phyloP scores from a whole-genome alignment of 2,888 invertebrate species.

The Pycnomerus fuliginosus region DNA sequence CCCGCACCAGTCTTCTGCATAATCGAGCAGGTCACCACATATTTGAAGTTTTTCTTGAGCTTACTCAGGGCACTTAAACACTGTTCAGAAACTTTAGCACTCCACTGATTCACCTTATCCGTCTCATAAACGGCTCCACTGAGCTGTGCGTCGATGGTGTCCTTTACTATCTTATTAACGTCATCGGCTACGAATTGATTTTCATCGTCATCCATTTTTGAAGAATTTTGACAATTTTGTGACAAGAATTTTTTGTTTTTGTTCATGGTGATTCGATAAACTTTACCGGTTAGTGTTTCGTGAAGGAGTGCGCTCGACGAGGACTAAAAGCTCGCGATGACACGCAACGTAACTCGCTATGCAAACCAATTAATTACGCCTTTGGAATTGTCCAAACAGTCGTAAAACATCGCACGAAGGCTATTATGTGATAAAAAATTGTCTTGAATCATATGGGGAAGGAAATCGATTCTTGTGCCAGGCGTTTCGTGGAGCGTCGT shows the following conservation, averaged over 20 bases:
- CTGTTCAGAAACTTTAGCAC: constrained; percentile 73
- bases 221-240: constrained; percentile 29
- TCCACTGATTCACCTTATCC: constrained; percentile 71
- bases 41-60: constrained; percentile 79
- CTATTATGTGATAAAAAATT: no score
- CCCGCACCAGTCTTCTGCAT: constrained; percentile 85
- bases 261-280: constrained; percentile 8
- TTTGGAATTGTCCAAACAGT: neutral
- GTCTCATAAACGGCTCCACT: constrained; percentile 71
- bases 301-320: no score
- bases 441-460: no score
- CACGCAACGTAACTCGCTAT: constrained; percentile 9
- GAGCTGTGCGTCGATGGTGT: constrained; percentile 71
- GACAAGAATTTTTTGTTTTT: constrained; percentile 19
- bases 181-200: constrained; percentile 68
- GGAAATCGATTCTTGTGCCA: constrained; percentile 29
- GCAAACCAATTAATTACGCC: constrained; percentile 12
- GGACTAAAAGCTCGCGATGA: no score
- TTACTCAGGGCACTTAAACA: constrained; percentile 71
- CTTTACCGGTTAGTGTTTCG: constrained; percentile 2
- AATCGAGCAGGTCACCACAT: constrained; percentile 78
- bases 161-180: constrained; percentile 72
- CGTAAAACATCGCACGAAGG: no score
- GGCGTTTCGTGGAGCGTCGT: constrained; percentile 24
- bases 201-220: constrained; percentile 50